Percentiles rank a stretch among this genome's conserved stretches.
These are phyloP conservation scores for Scolopax rusticola DNA, from an alignment of 2,797 vertebrate genomes.

Conservation along the genomic window DNA sequence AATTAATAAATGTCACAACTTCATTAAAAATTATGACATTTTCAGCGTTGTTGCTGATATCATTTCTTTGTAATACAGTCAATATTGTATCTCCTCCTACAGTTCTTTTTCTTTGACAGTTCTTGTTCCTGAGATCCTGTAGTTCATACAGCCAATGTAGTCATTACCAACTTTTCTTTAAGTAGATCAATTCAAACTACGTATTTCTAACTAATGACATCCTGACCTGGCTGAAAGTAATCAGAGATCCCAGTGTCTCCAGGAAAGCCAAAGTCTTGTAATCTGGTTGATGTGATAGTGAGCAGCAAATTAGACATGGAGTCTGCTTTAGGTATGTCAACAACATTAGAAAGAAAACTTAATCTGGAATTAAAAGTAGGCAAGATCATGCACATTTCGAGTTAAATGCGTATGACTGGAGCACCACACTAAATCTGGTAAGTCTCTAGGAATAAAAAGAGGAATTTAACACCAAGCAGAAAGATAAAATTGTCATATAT, in stretches of 20 bases:
- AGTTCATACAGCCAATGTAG: not conserved
- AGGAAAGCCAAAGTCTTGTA: not conserved
- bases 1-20: not conserved
- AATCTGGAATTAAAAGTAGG: not conserved
- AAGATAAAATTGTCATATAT: not conserved
- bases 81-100: not conserved
- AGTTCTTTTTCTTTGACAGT: not conserved
- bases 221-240: not conserved
- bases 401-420: not conserved
- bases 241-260: not conserved
- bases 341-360: not conserved
- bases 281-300: not conserved
- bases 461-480: not conserved
- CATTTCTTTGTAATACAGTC: not conserved
- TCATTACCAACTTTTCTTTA: not conserved
- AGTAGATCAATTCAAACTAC: not conserved
- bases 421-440: not conserved
- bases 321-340: not conserved
- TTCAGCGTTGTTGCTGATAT: not conserved
- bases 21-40: not conserved
- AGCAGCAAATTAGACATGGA: not conserved
- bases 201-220: not conserved
- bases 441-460: not conserved
- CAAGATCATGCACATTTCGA: not conserved
- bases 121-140: not conserved